Percentiles rank a stretch among this genome's conserved stretches.
phyloP scores from a whole-genome alignment of 2,888 invertebrate species.

The Neoaliturus tenellus region DNA sequence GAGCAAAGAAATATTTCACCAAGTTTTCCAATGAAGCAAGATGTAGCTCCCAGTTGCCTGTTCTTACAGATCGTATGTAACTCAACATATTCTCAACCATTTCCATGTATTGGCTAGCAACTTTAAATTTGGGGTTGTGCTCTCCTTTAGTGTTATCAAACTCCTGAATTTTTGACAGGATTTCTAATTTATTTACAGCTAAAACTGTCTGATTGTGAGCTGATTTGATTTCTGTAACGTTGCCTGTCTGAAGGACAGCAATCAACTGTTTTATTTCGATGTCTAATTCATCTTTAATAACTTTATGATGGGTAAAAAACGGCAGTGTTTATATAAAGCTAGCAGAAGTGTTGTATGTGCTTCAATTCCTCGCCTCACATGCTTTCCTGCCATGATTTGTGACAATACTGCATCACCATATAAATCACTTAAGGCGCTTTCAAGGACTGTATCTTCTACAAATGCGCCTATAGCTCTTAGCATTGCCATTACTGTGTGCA shows the following conservation, averaged over 20 bases:
- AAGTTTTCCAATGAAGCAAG: conserved; percentile 2
- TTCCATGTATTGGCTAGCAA: background rate
- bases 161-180: background rate
- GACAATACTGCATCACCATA: background rate
- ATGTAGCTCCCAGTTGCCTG: background rate
- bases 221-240: background rate
- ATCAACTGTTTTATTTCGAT: background rate
- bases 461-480: background rate
- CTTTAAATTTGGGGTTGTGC: background rate
- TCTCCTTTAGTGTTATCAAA: background rate
- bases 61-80: background rate
- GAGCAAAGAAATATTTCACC: conserved; percentile 10
- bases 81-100: background rate
- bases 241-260: background rate
- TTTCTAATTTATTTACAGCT: background rate
- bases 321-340: background rate
- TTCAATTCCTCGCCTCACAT: background rate
- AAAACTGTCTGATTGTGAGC: background rate
- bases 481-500: conserved; percentile 21
- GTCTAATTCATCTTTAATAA: background rate
- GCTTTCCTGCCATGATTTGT: background rate
- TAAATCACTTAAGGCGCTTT: background rate
- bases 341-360: background rate
- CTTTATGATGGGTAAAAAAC: background rate
- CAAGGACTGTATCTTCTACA: background rate